Evolutionary conservation across 1,140 invertebrate species (phyloP), one percentile per base, ranked within the genome.

Genomic region (Tyrophagus putrescentiae): DNA sequence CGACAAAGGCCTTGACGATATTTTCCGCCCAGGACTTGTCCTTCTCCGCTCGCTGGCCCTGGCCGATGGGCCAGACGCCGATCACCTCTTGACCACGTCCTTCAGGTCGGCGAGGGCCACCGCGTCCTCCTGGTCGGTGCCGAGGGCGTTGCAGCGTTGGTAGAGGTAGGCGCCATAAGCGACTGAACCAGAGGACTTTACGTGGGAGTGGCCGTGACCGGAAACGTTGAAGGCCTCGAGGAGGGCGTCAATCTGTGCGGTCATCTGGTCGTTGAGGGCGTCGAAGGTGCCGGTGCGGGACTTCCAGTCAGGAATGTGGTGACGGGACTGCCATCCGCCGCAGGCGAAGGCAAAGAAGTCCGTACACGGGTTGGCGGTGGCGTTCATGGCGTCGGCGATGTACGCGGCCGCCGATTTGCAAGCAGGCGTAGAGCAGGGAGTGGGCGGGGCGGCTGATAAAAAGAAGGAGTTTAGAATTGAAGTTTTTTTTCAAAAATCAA

Each of bases 191-290:
- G 45, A 21, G 23, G 7, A 21, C 18, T 7, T 6, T 48, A n/a
- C n/a, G n/a, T n/a, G n/a, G n/a, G n/a, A n/a, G n/a, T 48, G 23
- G 7, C 7, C 31, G 18, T 48, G 21, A 29, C 6, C 31, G 18
- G 7, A 25, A 7, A 48, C 6, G 18, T 48, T 48, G 45, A 48
- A 48, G 23, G 23, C 21, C 7, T 6, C 7, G 21, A 48, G 31
- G 13, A 48, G 31, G 23, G 23, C 7, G 7, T 29, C 21, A 48
- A 48, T 48, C 7, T 21, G 21, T 48, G 23, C 31, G 13, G 21
- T 9, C 41, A 91, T 75, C 66, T 90, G 83, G 70, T 91, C 86
- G 2, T 85, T 82, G 54, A 92, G 76, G 11, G 86, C 84, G 72
- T 91, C 87, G 68, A 92, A 91, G 0, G 87, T 90, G 67, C 29